Base-by-base conservation (phyloP, 2,888 invertebrate species). In the Drosophila mimica region DNA sequence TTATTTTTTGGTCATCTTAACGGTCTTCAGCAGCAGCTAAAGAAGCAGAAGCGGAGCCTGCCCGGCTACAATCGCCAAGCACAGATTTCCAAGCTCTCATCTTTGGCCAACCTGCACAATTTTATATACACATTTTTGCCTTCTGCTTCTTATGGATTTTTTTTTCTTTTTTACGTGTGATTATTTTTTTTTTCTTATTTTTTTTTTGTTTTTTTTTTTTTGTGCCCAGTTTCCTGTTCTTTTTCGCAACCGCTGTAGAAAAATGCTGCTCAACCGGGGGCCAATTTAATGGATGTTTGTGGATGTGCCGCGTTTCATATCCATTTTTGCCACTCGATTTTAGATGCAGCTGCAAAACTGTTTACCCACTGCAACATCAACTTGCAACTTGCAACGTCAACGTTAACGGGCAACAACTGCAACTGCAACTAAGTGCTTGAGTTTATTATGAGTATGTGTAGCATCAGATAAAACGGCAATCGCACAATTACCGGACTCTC, bases 251-350 rank as follows among this genome's bases (percentile, higher is more conserved):
- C 68, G 63, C 59, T 51, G 53, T 74, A 66, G 77, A 87, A 90
- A 90, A 87, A 87, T 87, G 86, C 90, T 73, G 89, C 81, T 87
- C 76, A 73, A 86, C 87, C 84, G 75, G 87, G 65, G 72, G 63
- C 72, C 84, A 85, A 79, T 85, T 88, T 74, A 73, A 79, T 78
- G 80, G 68, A 74, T 65, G 64, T 87, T 57, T 57, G 57, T 73
- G 76, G 88, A 88, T 88, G 82, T 84, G 82, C 70, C 56, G 71
- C 67, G 73, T 69, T 80, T 83, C 74, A 74, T 79, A 72, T 79
- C 67, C 67, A 75, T 63, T 69, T 76, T 61, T 60, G 63, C 78
- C 73, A 79, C 61, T 77, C 69, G 81, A 69, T 68, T 78, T 76
- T 65, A 61, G 81, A 62, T 30, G 85, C 82, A 84, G 89, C 83